Percentiles rank a stretch among this genome's conserved stretches.
Conservation (phyloP, 2,113 vertebrate genomes). For the Tragelaphus scriptus region DNA sequence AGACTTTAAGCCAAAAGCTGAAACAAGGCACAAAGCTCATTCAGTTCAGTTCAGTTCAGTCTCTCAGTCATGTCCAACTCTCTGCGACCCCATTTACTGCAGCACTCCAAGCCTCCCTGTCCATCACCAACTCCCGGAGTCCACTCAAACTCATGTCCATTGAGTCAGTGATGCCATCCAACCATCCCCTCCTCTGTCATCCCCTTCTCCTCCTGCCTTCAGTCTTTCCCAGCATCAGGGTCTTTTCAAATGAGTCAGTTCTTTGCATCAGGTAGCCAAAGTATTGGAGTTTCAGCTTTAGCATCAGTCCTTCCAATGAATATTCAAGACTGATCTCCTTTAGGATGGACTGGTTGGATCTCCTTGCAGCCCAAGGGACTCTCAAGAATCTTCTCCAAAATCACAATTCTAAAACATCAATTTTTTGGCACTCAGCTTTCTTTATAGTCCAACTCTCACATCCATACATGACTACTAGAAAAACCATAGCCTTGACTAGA, state of each 20-base stretch:
- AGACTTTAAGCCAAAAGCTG: not conserved
- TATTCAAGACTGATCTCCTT: not conserved
- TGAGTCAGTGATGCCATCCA: not conserved
- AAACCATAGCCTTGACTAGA: not conserved
- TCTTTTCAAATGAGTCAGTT: not conserved
- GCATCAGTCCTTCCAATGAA: not conserved
- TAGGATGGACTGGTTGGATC: not conserved
- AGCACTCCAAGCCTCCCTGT: not conserved
- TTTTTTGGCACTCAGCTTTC: accelerated
- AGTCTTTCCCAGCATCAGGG: not conserved
- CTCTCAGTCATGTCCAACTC: not conserved
- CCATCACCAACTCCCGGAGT: not conserved
- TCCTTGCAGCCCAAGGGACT: not conserved
- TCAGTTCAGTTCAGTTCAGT: not conserved
- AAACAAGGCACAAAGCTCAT: not conserved
- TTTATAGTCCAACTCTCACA: not conserved
- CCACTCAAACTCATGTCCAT: not conserved
- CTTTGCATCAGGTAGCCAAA: not conserved
- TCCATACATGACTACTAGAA: not conserved
- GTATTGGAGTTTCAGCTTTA: not conserved
- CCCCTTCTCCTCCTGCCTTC: not conserved
- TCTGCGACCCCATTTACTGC: not conserved
- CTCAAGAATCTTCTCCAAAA: not conserved
- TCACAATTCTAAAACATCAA: not conserved
- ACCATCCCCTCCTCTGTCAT: not conserved